phyloP scores from a whole-genome alignment of 1,140 invertebrate genomes.

The Bombus vancouverensis region DNA sequence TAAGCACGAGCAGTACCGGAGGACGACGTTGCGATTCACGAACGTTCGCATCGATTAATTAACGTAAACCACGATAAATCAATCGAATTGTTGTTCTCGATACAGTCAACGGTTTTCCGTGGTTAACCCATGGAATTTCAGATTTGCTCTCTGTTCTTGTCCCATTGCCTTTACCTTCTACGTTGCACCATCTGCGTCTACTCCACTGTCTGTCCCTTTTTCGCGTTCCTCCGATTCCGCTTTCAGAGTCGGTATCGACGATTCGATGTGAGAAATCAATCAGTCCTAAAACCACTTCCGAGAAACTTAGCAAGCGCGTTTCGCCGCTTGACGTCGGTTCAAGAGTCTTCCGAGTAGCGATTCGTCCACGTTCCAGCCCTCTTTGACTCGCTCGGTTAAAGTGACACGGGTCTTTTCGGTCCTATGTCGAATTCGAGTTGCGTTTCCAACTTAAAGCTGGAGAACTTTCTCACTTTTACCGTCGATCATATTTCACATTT shows the following conservation, averaged over 20 bases:
- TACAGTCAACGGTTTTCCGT: constrained; percentile 56
- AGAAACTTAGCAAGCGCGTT: constrained; percentile 46
- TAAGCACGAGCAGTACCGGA: neutral
- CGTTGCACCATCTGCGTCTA: no score
- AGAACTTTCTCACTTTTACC: neutral
- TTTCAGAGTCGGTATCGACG: constrained; percentile 16
- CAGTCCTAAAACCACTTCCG: constrained; percentile 59
- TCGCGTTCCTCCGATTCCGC: neutral
- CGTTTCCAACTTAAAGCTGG: no score
- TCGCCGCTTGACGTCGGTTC: constrained; percentile 21
- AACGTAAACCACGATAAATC: constrained; percentile 62
- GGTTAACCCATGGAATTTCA: constrained; percentile 58
- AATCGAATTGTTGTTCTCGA: constrained; percentile 58
- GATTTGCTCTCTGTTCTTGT: constrained; percentile 13
- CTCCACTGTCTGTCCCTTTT: neutral
- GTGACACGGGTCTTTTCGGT: neutral
- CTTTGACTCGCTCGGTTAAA: constrained; percentile 23
- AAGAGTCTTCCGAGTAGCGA: constrained; percentile 54
- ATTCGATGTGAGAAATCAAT: constrained; percentile 65
- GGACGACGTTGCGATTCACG: neutral
- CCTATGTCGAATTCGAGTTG: neutral
- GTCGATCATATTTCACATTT: neutral
- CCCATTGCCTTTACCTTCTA: neutral
- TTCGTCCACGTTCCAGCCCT: constrained; percentile 29
- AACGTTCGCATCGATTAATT: constrained; percentile 46